These are phyloP conservation scores for Bolborhynchus lineola DNA, from an alignment of 2,113 vertebrate species.

Conservation along the genomic window DNA sequence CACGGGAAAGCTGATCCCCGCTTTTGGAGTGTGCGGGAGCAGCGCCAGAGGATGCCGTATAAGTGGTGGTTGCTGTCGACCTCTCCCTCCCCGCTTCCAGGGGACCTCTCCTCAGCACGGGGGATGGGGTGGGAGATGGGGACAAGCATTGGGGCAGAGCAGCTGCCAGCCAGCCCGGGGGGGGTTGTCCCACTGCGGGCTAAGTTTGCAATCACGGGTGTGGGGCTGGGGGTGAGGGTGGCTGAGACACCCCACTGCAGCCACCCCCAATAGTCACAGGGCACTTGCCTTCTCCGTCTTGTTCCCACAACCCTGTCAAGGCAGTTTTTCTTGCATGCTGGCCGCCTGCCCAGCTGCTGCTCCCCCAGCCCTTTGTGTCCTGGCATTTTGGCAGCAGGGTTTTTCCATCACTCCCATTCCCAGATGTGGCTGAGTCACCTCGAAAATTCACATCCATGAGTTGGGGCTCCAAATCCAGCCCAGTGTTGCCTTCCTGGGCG, in stretches of 20 bases:
- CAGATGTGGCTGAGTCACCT: constrained; percentile 59
- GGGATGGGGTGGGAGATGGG: neutral
- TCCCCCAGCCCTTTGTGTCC: constrained; percentile 30
- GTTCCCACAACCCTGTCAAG: constrained; percentile 39
- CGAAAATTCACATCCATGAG: neutral
- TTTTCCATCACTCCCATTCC: constrained; percentile 61
- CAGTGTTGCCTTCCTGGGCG: neutral
- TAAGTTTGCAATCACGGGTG: accelerated
- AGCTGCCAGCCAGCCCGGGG: neutral
- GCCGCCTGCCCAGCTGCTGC: neutral
- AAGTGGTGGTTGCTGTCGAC: neutral
- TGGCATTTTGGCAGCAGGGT: neutral
- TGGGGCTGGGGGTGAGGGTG: neutral
- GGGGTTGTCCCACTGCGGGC: neutral
- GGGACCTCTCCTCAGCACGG: too few relatives aligned
- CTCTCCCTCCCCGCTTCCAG: neutral
- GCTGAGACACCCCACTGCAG: neutral
- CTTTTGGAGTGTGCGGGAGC: neutral
- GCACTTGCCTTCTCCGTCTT: neutral
- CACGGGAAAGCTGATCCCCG: neutral
- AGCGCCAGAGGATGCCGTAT: accelerated
- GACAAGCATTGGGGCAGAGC: neutral
- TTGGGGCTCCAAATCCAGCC: neutral
- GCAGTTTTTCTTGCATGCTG: neutral
- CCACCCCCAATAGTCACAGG: neutral